A percentile compares a stretch with the other conserved stretches of the same genome.
phyloP scores from a whole-genome alignment of 30 jellyfish, hydroid and myxozoan genomes.

The Aurelia aurita complex sp. Pacific region DNA sequence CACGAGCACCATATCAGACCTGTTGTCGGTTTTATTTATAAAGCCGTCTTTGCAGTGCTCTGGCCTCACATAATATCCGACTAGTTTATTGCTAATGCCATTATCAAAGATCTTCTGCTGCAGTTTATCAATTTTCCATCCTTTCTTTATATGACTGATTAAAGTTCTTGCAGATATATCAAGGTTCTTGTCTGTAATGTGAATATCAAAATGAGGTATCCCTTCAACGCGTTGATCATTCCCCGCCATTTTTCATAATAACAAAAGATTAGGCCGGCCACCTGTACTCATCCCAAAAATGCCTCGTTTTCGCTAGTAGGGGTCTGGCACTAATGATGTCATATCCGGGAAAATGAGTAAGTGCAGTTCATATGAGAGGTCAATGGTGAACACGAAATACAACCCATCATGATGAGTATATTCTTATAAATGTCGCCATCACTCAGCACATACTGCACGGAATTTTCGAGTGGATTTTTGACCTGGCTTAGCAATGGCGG shows the following conservation, averaged over 20 bases:
- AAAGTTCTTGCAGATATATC: conserved; percentile 68
- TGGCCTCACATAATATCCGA: conserved; percentile 72
- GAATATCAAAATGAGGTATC: conserved; percentile 81
- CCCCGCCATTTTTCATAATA: conserved; percentile 49
- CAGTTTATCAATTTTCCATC: conserved; percentile 78
- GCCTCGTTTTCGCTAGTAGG: too few species aligned
- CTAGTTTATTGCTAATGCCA: conserved; percentile 88
- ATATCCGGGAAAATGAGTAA: too few species aligned
- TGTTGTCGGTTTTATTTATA: conserved; percentile 27
- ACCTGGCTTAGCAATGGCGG: too few species aligned
- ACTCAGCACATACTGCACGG: too few species aligned
- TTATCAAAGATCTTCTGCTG: conserved; percentile 79
- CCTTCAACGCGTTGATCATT: conserved; percentile 63
- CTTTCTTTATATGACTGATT: conserved; percentile 82
- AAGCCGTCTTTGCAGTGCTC: conserved; percentile 43
- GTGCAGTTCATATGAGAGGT: too few species aligned
- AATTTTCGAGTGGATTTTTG: too few species aligned
- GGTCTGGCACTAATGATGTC: too few species aligned
- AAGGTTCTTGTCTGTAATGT: conserved; percentile 76
- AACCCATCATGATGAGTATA: too few species aligned
- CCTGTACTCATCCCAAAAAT: too few species aligned
- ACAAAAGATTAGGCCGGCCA: too few species aligned
- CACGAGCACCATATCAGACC: conserved; percentile 87
- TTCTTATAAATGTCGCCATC: too few species aligned
- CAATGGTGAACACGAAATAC: too few species aligned